These are phyloP conservation scores for Hydractinia symbiolongicarpus DNA, from an alignment of 30 jellyfish, hydroid and myxozoan genomes.

Conservation along the genomic window DNA sequence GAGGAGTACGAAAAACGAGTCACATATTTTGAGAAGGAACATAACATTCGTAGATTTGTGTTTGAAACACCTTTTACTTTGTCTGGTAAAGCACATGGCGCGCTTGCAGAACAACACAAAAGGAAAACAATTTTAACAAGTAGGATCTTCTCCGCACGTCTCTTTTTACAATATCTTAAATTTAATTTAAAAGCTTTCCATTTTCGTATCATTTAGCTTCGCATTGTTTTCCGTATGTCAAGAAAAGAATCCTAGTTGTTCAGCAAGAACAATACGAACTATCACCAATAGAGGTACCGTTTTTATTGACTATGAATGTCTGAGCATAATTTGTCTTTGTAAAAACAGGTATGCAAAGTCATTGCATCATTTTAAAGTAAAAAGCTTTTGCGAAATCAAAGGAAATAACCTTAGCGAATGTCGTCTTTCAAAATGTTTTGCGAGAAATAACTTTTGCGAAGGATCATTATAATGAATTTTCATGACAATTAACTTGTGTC, in stretches of 20 bases:
- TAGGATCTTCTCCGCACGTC: constrained; percentile 19
- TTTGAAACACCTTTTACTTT: constrained; percentile 96
- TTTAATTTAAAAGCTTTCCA: background rate
- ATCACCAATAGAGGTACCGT: constrained; percentile 87
- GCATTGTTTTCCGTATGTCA: constrained; percentile 95
- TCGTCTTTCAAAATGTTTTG: too few relatives aligned
- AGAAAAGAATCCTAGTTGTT: constrained; percentile 79
- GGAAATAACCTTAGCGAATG: too few relatives aligned
- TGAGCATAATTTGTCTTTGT: background rate
- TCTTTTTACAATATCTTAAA: background rate
- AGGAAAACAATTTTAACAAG: constrained; percentile 86
- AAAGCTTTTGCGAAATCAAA: too few relatives aligned
- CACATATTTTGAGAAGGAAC: constrained; percentile 80
- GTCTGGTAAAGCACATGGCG: constrained; percentile 98
- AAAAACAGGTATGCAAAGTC: background rate
- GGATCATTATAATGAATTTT: too few relatives aligned
- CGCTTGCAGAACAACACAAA: constrained; percentile 87
- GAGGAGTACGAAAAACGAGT: constrained; percentile 79
- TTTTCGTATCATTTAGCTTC: constrained; percentile 46
- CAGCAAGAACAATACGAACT: constrained; percentile 91
- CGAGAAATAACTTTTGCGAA: too few relatives aligned
- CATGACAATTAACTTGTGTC: too few relatives aligned
- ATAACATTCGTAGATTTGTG: constrained; percentile 87
- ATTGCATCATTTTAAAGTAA: too few relatives aligned
- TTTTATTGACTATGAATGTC: background rate